Evolutionary conservation across 2,797 vertebrate genomes (phyloP), one percentile per base, ranked within the genome.

Genomic region (Myotis pilosus): DNA sequence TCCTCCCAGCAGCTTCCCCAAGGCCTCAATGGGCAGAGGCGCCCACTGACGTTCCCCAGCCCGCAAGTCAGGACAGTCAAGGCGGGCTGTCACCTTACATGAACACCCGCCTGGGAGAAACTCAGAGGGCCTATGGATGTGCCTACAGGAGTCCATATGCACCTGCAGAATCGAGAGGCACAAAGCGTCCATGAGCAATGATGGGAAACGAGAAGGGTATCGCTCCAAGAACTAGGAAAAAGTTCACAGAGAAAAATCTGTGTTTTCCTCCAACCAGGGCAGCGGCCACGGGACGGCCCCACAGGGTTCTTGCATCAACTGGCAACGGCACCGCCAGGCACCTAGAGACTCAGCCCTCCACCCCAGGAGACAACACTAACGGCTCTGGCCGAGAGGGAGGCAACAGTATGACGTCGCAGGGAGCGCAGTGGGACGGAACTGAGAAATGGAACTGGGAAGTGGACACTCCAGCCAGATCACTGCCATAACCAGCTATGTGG

Each of bases 261-360:
- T 57, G 30, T 62, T 88, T 62, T 11, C 72, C 33, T 71, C 76
- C 36, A 38, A 82, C n/a, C 53, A 66, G 80, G 25, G 1, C 3
- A 33, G 36, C 87, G 44, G 57, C 16, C 4, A n/a, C 1, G 49
- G 81, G 36, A 22, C 0, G 2, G 81, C 7, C 49, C 51, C 66
- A 47, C 9, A 15, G 60, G 33, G 20, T 28, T 57, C 91, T 86
- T 90, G 20, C 64, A 72, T 83, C 89, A 62, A 88, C 76, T 57
- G 51, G 57, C 64, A 22, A 15, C 0, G 0, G 49, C 51, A 3
- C 44, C 17, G 0, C 5, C 0, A 10, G 2, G 36, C 51, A 57
- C 55, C 44, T 17, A 1, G 36, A 92, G 88, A 33, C 83, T 33
- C 71, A 23, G 85, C 20, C 20, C 69, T 64, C 25, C 6, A 6